A percentile compares a stretch with the other conserved stretches of the same genome.
These are phyloP conservation scores for Philypnodon macrostomus DNA, from an alignment of 2,797 vertebrate species.

Conservation along the genomic window DNA sequence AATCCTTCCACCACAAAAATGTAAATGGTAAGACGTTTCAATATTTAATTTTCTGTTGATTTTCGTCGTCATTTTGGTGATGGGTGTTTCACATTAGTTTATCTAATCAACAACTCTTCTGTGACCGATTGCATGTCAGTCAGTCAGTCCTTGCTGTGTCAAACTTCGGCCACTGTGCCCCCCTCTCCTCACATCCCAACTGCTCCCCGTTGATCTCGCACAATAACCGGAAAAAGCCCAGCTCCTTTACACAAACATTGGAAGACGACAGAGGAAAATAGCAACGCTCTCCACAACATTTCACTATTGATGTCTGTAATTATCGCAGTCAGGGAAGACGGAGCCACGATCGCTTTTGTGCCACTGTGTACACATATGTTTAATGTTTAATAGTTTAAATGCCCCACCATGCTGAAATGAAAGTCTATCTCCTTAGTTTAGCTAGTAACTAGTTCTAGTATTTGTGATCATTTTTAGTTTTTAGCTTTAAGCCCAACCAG, in stretches of 20 bases:
- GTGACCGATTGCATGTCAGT: conserved; percentile 44
- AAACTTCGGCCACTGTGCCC: conserved; percentile 35
- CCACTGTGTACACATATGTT: conserved; percentile 8
- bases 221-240: conserved; percentile 80
- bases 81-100: conserved; percentile 10
- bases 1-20: neutral
- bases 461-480: too few relatives aligned
- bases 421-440: too few relatives aligned
- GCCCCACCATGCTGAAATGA: too few relatives aligned
- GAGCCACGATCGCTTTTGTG: conserved; percentile 6
- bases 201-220: conserved; percentile 41
- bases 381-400: conserved; percentile 3
- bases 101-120: conserved; percentile 17
- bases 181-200: conserved; percentile 1
- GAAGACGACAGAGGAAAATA: conserved; percentile 56
- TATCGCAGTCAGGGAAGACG: conserved; percentile 35
- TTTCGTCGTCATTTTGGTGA: conserved; percentile 5
- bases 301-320: conserved; percentile 51
- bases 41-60: neutral
- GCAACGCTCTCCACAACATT: conserved; percentile 65
- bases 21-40: conserved; percentile 6
- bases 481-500: too few relatives aligned
- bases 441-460: too few relatives aligned
- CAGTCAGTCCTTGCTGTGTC: conserved; percentile 31
- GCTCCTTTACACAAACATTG: conserved; percentile 69